Conservation (phyloP, 2,888 invertebrate species). For the Acronicta aceris region DNA sequence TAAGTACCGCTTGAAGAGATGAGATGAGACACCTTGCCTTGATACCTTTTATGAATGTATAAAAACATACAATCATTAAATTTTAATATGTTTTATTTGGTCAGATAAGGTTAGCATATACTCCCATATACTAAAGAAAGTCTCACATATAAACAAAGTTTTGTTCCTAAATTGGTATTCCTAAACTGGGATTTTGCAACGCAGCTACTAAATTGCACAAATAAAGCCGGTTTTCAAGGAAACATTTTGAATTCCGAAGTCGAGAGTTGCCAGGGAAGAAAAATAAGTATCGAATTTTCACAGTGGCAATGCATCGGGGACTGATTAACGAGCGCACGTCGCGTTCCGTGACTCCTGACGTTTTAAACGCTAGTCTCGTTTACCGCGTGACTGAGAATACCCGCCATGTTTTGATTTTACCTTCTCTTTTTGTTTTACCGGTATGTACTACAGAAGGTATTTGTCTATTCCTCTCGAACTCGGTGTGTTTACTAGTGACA, state of each 20-base stretch:
- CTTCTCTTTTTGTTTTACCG: conserved; percentile 35
- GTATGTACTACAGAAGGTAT: conserved; percentile 12
- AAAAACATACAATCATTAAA: too few relatives aligned
- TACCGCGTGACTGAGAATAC: conserved; percentile 45
- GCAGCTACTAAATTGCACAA: conserved; percentile 18
- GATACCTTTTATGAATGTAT: too few relatives aligned
- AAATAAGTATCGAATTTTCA: conserved; percentile 38
- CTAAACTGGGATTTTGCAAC: conserved; percentile 17
- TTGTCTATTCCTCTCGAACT: conserved; percentile 35
- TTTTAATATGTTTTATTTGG: too few relatives aligned
- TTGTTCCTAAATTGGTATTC: conserved; percentile 7
- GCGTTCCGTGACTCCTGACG: conserved; percentile 28
- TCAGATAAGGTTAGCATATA: too few relatives aligned
- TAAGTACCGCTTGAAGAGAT: too few relatives aligned
- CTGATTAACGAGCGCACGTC: conserved; percentile 59
- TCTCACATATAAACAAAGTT: too few relatives aligned
- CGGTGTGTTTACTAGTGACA: conserved; percentile 25
- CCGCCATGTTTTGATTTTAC: conserved; percentile 49
- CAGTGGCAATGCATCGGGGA: conserved; percentile 47
- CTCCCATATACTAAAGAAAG: too few relatives aligned
- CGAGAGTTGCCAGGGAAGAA: conserved; percentile 27
- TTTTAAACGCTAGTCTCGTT: conserved; percentile 51
- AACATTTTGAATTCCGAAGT: conserved; percentile 27
- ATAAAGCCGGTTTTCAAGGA: conserved; percentile 14
- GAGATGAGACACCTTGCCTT: too few relatives aligned